A percentile compares a stretch with the other conserved stretches of the same genome.
These are phyloP conservation scores for Archilochus colubris DNA, from an alignment of 2,113 vertebrate genomes.

Conservation along the genomic window DNA sequence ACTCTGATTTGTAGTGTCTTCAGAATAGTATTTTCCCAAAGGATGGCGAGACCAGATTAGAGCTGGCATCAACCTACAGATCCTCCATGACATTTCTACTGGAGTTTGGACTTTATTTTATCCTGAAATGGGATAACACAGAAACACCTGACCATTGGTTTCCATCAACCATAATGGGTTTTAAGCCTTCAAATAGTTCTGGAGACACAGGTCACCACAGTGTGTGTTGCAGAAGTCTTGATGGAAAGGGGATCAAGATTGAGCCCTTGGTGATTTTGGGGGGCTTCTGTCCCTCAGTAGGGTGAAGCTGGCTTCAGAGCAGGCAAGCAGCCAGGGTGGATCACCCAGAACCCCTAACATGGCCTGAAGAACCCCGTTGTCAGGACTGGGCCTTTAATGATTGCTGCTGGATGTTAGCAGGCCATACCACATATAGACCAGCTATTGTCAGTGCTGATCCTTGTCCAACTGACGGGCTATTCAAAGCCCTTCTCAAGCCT, in stretches of 20 bases:
- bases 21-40: background rate
- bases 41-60: background rate
- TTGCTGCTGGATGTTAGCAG: conserved; percentile 26
- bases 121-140: background rate
- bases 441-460: conserved; percentile 61
- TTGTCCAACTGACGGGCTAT: conserved; percentile 54
- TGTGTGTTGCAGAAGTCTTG: background rate
- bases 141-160: background rate
- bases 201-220: background rate
- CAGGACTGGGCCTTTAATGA: conserved; percentile 12
- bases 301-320: background rate
- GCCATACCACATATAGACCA: conserved; percentile 39
- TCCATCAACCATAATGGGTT: background rate
- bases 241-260: background rate
- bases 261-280: accelerated
- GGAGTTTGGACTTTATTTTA: background rate
- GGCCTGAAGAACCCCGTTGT: background rate
- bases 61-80: background rate
- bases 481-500: conserved; percentile 59
- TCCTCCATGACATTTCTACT: background rate
- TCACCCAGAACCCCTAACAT: background rate
- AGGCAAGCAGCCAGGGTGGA: background rate
- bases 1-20: background rate
- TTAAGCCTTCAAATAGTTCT: background rate
- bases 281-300: background rate